Evolutionary conservation across 2,113 vertebrate species (phyloP).

Genomic region (Takifugu bimaculatus): DNA sequence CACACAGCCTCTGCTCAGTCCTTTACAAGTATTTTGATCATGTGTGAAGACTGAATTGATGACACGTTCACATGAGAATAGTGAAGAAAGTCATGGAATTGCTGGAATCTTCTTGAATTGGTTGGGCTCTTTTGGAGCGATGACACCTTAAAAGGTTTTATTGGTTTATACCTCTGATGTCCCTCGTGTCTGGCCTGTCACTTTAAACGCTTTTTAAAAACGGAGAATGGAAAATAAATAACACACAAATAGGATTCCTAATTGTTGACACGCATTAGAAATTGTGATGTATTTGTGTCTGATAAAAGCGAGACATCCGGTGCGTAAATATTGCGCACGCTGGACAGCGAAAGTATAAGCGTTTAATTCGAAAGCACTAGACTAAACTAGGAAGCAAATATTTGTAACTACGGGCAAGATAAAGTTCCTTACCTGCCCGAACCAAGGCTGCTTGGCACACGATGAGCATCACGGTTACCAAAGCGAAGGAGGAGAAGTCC

Average conservation of each 20-base stretch:
- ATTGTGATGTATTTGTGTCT: background rate
- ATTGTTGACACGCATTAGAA: background rate
- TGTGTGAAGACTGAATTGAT: no score
- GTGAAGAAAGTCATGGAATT: no score
- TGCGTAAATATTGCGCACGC: slow-evolving; percentile 23
- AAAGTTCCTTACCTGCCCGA: slow-evolving; percentile 70
- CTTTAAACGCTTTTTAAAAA: background rate
- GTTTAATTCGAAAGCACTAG: background rate
- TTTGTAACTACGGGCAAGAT: no score
- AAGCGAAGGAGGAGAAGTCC: slow-evolving; percentile 64
- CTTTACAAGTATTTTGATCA: background rate
- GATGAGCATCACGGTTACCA: slow-evolving; percentile 60
- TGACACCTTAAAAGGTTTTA: no score
- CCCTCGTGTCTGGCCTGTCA: background rate
- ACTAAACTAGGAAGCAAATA: no score
- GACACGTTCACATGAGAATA: no score
- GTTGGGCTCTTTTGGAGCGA: no score
- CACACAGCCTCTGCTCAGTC: slow-evolving; percentile 1
- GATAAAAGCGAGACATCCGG: slow-evolving; percentile 17
- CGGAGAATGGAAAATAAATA: background rate
- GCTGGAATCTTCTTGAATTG: no score
- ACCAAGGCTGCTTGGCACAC: slow-evolving; percentile 64
- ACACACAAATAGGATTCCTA: background rate
- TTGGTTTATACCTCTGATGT: background rate
- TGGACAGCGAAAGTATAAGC: background rate